Evolutionary conservation across 2,888 invertebrate genomes (phyloP), one percentile per base, ranked within the genome.

Genomic region (Philereme transversata): DNA sequence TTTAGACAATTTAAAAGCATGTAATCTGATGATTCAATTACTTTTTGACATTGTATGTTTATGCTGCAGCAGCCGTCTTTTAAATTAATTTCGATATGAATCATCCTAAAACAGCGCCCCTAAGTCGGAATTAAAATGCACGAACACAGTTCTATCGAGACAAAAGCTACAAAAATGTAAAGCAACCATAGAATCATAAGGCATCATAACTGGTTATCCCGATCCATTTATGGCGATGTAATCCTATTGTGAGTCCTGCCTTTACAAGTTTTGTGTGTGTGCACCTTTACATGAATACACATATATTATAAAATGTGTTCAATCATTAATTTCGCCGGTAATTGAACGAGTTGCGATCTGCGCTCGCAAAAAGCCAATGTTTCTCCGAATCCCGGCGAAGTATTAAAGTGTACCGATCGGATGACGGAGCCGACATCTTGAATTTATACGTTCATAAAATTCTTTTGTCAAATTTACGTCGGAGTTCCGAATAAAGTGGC

Each of bases 371-470:
- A 90, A 90, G 74, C 72, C 76, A 75, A 80, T 78, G 85, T 83
- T 90, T 90, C 90, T 81, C 73, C 84, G 89, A 90, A 90, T 74
- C 74, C 67, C 68, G 68, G 62, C 74, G 69, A 70, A 72, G 84
- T 82, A 83, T 81, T 81, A 56, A 63, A 80, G 77, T 82, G 79
- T 83, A 83, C 83, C 84, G 85, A 89, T 88, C 86, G 81, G 74
- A 51, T 56, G 56, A 71, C 75, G 77, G 70, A 70, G 64, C 80
- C 68, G 78, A 76, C 87, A 81, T 83, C 77, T 75, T 83, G 86
- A 87, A 85, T 88, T 86, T 89, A 90, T 90, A 87, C 90, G 89
- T 89, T 90, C 88, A 84, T 89, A 87, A 90, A 87, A 90, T 91
- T 83, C 90, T 86, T 90, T 88, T 90, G 90, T 90, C 90, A 90